Evolutionary conservation across 23 tunicate species (phyloP), one percentile per base, ranked within the genome.

Genomic region (Ciona savignyi): DNA sequence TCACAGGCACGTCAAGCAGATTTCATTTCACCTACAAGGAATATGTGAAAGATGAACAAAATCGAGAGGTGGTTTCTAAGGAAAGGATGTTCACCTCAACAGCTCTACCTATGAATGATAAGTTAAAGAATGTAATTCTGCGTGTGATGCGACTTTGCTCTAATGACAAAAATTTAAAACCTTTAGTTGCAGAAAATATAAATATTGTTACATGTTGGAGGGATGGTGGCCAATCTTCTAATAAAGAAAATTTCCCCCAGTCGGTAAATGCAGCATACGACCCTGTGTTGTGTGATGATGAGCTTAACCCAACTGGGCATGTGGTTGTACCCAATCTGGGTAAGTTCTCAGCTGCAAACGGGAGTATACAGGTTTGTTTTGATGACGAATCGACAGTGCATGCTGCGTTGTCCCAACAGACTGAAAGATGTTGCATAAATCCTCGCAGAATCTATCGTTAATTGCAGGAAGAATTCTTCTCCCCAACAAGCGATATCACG

Each of bases 341-440:
- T 6, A 76, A 48, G 0, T 87, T 87, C 65, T 68, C 82, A 30
- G 94, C 77, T 30, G 72, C 69, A 29, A 62, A 34, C 28, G 85
- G 75, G 22, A 87, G 86, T 71, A 66, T 87, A 9, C 85, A 81
- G 42, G 65, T 87, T 33, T 27, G 27, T 29, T 87, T 75, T 76
- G 73, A 80, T 28, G 86, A 87, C 74, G 94, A 80, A 63, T 60
- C 81, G 20, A 75, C 70, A 23, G 33, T 87, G 2, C 80, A 87
- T 60, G 63, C 75, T 32, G 70, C 80, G 19, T 61, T 74, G 20
- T 23, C 33, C 29, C 62, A 70, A 0, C 32, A 0, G 35, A 51
- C n/a, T 48, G 61, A 3, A 30, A 34, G 51, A n/a, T 60, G 6
- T 48, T 78, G 15, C 29, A 65, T 62, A 35, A 21, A 1, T 70